Base-by-base conservation (phyloP, 2,888 invertebrate genomes). In the Morinoia aosen region DNA sequence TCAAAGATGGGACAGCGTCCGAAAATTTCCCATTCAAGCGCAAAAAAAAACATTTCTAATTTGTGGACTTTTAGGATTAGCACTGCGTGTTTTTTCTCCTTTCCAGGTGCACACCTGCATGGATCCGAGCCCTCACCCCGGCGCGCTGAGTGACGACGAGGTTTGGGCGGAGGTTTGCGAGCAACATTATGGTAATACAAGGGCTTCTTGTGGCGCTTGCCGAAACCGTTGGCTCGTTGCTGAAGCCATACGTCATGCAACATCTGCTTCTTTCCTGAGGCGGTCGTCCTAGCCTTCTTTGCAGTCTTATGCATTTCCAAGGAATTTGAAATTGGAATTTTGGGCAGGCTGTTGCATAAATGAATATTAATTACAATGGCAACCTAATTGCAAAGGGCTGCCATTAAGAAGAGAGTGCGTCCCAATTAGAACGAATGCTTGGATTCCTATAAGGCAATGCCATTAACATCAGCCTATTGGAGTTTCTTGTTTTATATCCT, bases 181-280 rank as follows among this genome's bases (percentile, higher is more conserved):
- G 57, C 93, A 57, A 33, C 33, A 93, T 93, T 93, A 93, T 93
- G 93, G 93, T 93, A 93, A 93, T 93, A 57, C 33, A 90, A 57
- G 12, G 57, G 93, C 33, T 93, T 93, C 48, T 93, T 93, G 93
- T 57, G 93, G 57, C 58, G 57, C 57, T 39, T 48, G 33, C 93
- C 48, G 93, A 57, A 57, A 58, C 93, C 57, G 56, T 93, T 56
- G 57, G 57, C 93, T 93, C 93, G 93, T 93, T 93, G 93, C 57
- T 93, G 33, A 93, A 93, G 93, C 93, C 93, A 57, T 93, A 57
- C 93, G 93, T 93, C 93, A 93, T 93, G 57, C 57, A 93, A 93
- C 93, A 93, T 56, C 93, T 93, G 93, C 93, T 56, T 39, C 48
- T 40, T 90, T 48, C 39, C 90, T 40, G 40, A 39, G 40, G 12